Conservation (phyloP, 2,113 vertebrate species). For the Oxygymnocypris stewartii region DNA sequence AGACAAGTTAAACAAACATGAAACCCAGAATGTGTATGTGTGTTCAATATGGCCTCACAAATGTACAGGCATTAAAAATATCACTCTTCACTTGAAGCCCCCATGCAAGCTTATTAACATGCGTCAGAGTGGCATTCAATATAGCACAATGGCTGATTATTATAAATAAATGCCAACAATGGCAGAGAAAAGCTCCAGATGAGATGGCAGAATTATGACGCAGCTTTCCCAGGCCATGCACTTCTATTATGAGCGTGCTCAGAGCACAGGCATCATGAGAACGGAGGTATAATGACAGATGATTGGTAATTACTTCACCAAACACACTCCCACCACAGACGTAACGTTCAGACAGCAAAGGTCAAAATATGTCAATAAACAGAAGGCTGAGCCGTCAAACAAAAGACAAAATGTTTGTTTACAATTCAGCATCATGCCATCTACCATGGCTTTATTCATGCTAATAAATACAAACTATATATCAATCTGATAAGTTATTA, state of each 20-base stretch:
- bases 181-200: not conserved
- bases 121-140: not conserved
- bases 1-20: not conserved
- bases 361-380: slow-evolving; percentile 6
- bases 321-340: not conserved
- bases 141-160: not conserved
- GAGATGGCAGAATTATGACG: not conserved
- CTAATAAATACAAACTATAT: no score
- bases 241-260: not conserved
- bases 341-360: not conserved
- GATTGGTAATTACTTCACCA: not conserved
- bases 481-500: no score
- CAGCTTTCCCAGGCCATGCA: not conserved
- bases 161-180: slow-evolving; percentile 1
- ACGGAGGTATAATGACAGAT: not conserved
- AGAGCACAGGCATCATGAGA: not conserved
- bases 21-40: not conserved
- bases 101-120: not conserved
- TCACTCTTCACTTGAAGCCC: not conserved
- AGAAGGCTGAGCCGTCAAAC: not conserved
- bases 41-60: not conserved
- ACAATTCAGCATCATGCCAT: not conserved
- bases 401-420: not conserved
- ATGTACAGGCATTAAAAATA: not conserved
- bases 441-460: not conserved